Conservation (phyloP, 1,140 invertebrate species). For the Drosophila truncata region DNA sequence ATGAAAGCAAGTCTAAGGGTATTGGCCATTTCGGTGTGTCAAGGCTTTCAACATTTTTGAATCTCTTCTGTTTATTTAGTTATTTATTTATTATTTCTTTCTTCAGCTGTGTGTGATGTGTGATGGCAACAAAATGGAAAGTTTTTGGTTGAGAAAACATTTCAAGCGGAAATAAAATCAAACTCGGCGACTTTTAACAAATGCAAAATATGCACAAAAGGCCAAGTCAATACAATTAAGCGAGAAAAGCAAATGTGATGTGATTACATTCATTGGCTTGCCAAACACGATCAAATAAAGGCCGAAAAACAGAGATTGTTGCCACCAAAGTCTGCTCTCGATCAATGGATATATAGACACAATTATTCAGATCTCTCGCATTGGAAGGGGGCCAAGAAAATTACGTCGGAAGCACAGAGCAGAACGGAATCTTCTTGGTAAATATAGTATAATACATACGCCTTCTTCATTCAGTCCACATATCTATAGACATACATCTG, state of each 20-base stretch:
- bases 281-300: slow-evolving; percentile 9
- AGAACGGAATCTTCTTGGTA: slow-evolving; percentile 16
- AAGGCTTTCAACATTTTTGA: slow-evolving; percentile 5
- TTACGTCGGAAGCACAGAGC: slow-evolving; percentile 38
- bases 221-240: slow-evolving; percentile 4
- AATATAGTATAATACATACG: slow-evolving; percentile 12
- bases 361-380: slow-evolving; percentile 14
- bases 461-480: slow-evolving; percentile 26
- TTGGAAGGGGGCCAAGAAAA: slow-evolving; percentile 46
- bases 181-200: slow-evolving; percentile 19
- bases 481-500: slow-evolving; percentile 15
- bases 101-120: slow-evolving; percentile 12
- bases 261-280: slow-evolving; percentile 19
- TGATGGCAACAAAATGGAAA: slow-evolving; percentile 54
- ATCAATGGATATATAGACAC: slow-evolving; percentile 37
- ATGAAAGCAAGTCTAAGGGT: slow-evolving; percentile 15
- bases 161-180: slow-evolving; percentile 40
- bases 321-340: slow-evolving; percentile 33
- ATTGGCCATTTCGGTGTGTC: slow-evolving; percentile 27
- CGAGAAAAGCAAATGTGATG: slow-evolving; percentile 25
- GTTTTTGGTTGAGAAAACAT: slow-evolving; percentile 39
- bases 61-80: slow-evolving; percentile 17
- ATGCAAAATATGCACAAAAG: slow-evolving; percentile 43
- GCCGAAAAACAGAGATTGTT: slow-evolving; percentile 15
- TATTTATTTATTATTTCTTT: slow-evolving; percentile 31